Evolutionary conservation across 2,888 invertebrate species (phyloP).

Genomic region (Hetaerina titia): DNA sequence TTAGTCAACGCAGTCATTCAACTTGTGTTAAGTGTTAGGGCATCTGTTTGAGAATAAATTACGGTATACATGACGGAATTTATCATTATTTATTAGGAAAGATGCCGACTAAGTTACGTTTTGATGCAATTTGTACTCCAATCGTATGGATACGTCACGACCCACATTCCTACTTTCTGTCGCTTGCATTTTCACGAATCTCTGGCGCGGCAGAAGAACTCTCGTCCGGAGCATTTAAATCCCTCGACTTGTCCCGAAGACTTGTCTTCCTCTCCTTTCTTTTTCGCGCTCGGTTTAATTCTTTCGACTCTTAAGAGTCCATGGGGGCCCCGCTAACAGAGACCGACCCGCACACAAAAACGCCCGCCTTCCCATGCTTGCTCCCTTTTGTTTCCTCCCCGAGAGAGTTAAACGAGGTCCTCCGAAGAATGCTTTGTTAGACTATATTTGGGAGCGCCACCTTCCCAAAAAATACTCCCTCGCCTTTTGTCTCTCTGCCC

Average conservation of each 20-base stretch:
- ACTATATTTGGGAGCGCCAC: conserved; percentile 13
- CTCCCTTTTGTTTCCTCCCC: not conserved
- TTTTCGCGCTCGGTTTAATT: not conserved
- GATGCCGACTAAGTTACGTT: too few species aligned
- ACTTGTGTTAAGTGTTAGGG: too few species aligned
- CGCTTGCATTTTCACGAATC: too few species aligned
- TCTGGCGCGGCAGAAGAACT: not conserved
- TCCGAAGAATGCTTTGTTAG: not conserved
- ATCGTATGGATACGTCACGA: too few species aligned
- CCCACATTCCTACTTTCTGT: too few species aligned
- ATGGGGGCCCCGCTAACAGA: not conserved
- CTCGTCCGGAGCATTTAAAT: not conserved
- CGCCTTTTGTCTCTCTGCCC: not conserved
- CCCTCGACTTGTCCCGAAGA: not conserved
- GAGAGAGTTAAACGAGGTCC: not conserved
- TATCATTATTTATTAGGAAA: too few species aligned
- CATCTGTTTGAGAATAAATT: too few species aligned
- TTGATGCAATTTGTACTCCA: too few species aligned
- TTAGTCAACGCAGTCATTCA: too few species aligned
- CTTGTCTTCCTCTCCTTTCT: not conserved
- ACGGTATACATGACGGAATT: too few species aligned
- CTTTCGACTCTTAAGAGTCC: not conserved
- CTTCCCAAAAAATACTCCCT: not conserved
- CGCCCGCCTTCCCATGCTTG: not conserved
- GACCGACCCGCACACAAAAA: not conserved